Conservation (phyloP, 2,113 vertebrate species). For the Cyanoramphus novaezelandiae region DNA sequence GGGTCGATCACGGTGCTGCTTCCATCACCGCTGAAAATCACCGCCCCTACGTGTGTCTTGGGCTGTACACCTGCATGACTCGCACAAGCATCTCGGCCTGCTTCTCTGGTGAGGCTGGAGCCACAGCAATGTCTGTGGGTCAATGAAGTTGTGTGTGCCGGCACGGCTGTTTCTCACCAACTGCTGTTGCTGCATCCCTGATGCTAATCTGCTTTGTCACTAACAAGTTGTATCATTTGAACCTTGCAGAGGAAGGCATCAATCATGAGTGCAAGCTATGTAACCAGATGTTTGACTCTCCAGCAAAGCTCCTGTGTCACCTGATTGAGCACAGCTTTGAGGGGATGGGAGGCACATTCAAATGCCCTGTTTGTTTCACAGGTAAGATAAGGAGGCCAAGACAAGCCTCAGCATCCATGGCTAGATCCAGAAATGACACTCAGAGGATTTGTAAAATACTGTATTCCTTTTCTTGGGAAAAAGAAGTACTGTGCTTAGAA, state of each 20-base stretch:
- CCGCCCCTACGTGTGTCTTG: neutral
- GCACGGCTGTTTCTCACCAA: neutral
- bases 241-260: slow-evolving; percentile 99
- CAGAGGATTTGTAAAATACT: slow-evolving; percentile 64
- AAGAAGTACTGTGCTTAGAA: slow-evolving; percentile 20
- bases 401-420: slow-evolving; percentile 65
- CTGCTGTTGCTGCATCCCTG: slow-evolving; percentile 35
- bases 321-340: slow-evolving; percentile 99
- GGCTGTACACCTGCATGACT: neutral
- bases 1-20: neutral
- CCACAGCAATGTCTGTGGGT: neutral
- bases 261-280: slow-evolving; percentile 99
- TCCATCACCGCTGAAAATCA: neutral
- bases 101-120: neutral
- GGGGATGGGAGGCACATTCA: slow-evolving; percentile 99
- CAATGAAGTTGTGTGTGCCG: neutral
- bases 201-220: slow-evolving; percentile 69
- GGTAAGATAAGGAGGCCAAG: slow-evolving; percentile 81
- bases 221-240: slow-evolving; percentile 78
- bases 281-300: slow-evolving; percentile 99
- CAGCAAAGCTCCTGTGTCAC: slow-evolving; percentile 99
- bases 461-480: slow-evolving; percentile 32
- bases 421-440: slow-evolving; percentile 66
- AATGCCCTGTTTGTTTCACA: slow-evolving; percentile 99
- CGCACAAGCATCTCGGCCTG: accelerated